phyloP scores from a whole-genome alignment of 2,888 invertebrate species.

The Mechanitis mazaeus region DNA sequence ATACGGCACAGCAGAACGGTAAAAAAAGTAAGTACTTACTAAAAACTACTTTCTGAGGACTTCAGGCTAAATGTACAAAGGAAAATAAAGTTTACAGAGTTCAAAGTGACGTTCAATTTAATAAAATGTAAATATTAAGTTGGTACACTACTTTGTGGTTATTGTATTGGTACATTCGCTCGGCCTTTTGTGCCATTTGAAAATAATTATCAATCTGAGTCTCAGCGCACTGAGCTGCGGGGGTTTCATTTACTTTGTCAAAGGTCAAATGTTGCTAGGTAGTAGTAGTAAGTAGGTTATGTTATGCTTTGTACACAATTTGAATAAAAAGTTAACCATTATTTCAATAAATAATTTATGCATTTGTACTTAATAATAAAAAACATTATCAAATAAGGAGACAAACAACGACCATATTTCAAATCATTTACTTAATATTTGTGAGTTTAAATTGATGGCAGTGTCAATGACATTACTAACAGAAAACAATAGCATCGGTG shows the following conservation, averaged over 20 bases:
- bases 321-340: background rate
- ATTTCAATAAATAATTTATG: too few species aligned
- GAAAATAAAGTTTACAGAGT: slow-evolving; percentile 1
- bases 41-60: slow-evolving; percentile 6
- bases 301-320: background rate
- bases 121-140: background rate
- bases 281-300: slow-evolving; percentile 5
- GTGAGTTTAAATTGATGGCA: too few species aligned
- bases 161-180: background rate
- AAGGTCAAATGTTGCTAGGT: background rate
- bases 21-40: background rate
- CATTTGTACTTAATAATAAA: too few species aligned
- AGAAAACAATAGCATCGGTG: too few species aligned
- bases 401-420: too few species aligned
- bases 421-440: too few species aligned
- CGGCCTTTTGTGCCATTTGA: too few species aligned
- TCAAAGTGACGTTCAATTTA: background rate
- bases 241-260: background rate
- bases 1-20: background rate
- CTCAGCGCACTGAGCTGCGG: background rate
- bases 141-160: background rate
- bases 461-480: too few species aligned
- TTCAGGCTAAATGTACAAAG: slow-evolving; percentile 3
- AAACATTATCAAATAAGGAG: too few species aligned
- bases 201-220: too few species aligned